A percentile compares a stretch with the other conserved stretches of the same genome.
phyloP scores from a whole-genome alignment of 2,797 vertebrate genomes.

The Acomys russatus region DNA sequence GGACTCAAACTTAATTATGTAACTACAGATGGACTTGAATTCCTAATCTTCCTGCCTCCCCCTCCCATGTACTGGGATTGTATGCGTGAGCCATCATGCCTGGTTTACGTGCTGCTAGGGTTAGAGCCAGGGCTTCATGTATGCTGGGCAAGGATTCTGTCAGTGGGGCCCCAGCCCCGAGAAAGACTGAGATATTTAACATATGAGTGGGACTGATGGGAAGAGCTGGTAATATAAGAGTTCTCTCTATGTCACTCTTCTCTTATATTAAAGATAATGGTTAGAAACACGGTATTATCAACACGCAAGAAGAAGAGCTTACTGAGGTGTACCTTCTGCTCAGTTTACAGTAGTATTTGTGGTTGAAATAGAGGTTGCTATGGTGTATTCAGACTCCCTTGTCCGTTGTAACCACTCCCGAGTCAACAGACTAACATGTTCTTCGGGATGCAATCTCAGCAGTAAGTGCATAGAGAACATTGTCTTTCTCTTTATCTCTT shows the following conservation, averaged over 20 bases:
- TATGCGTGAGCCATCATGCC: background rate
- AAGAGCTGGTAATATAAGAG: background rate
- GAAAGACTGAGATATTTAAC: background rate
- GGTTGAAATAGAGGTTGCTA: slow-evolving; percentile 58
- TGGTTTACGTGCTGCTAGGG: background rate
- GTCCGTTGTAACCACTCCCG: background rate
- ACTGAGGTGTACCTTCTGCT: background rate
- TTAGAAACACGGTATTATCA: slow-evolving; percentile 25
- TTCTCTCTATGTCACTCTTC: background rate
- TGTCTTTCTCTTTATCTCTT: background rate
- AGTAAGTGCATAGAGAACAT: background rate
- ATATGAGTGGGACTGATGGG: background rate
- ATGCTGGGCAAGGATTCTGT: background rate
- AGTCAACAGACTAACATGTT: background rate
- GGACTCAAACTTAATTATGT: background rate
- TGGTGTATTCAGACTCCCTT: slow-evolving; percentile 37
- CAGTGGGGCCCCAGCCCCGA: background rate
- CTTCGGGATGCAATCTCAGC: background rate
- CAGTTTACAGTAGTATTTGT: slow-evolving; percentile 23
- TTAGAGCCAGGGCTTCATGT: background rate
- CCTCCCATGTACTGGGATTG: background rate
- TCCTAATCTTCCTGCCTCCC: background rate
- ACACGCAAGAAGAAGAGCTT: background rate
- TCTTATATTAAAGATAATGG: background rate
- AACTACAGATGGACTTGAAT: background rate